Base-by-base conservation (phyloP, 1,140 invertebrate genomes). In the Belonocnema kinseyi region DNA sequence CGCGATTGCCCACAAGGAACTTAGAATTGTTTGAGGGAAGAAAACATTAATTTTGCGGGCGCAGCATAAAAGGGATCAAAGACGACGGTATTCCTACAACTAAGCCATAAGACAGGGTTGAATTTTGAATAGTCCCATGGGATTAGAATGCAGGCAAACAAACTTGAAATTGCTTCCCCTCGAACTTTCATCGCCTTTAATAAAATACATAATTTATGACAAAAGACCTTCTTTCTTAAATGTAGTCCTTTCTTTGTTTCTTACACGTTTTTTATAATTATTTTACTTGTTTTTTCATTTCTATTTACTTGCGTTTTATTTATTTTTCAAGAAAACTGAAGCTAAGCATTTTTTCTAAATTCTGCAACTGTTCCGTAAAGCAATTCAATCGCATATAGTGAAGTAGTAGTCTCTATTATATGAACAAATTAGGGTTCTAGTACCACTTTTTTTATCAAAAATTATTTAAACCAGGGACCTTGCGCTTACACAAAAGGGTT, bases 121-220 rank as follows among this genome's bases (percentile, higher is more conserved):
- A 66, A 66, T 66, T 66, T 66, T 40, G 61, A 66, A 66, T 66
- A 66, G 61, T 66, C 61, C 16, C 75, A 80, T 80, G 73, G 76
- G 72, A 82, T 79, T 81, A 76, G 77, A 82, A 77, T 80, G 74
- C 33, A 66, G 72, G 50, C 56, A 54, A 76, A 61, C 81, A 53
- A 78, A 81, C 72, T 82, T 84, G 76, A 77, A 80, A 80, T 79
- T 80, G 78, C 77, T 78, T 61, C 75, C 74, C 51, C 61, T 79
- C 61, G 54, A 56, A 46, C 16, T 17, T 75, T 79, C 77, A 72
- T 73, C 72, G 72, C 53, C 77, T 81, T 82, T 81, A 78, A 80
- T 78, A 81, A 81, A 71, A 83, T 74, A 50, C 75, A 77, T 83
- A 74, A 79, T 71, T 80, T 73, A 73, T 77, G 73, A 75, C 26